Base-by-base conservation (phyloP, 37 sponge, comb jelly and placozoan genomes). In the Diacarnus erythraeanus region DNA sequence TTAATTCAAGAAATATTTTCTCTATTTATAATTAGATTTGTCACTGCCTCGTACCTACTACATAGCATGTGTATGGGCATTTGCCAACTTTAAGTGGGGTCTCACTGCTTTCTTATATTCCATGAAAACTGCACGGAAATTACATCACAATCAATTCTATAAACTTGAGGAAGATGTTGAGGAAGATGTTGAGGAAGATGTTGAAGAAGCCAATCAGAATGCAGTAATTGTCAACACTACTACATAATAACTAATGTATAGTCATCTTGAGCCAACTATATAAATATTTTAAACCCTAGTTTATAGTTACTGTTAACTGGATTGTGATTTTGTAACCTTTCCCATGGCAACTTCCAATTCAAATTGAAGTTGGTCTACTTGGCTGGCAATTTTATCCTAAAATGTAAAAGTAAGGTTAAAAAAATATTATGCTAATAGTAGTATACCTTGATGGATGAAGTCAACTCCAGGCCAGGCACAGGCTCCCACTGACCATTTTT, bases 31-130 rank as follows among this genome's bases (percentile, higher is more conserved):
- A n/a, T 74, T 42, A 75, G 70, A 61, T 31, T 40, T 81, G 25
- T 75, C 36, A 18, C 80, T 83, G 27, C 74, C 74, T 15, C 41
- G 42, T 10, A 78, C 54, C 63, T 5, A 76, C 77, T 82, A 77
- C 68, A 43, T 81, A 18, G 84, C 27, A 29, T 74, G 77, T 42
- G 84, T 70, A 42, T 78, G 81, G 86, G 21, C n/a, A 9, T 80
- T 86, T 42, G 74, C 72, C 73, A 57, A 30, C 58, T 74, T 79
- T 59, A 84, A 84, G 51, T 84, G 85, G 85, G 78, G 78, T 2
- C 61, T 84, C 5, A 77, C 72, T 6, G 29, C 72, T 20, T 77
- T 61, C 38, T n/a, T 76, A 38, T 84, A 77, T 31, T 35, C 78
- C 57, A 18, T 79, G 23, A 30, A 2, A 5, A 30, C 30, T 30